phyloP scores from a whole-genome alignment of 2,888 invertebrate species.

The Microdon myrmicae region DNA sequence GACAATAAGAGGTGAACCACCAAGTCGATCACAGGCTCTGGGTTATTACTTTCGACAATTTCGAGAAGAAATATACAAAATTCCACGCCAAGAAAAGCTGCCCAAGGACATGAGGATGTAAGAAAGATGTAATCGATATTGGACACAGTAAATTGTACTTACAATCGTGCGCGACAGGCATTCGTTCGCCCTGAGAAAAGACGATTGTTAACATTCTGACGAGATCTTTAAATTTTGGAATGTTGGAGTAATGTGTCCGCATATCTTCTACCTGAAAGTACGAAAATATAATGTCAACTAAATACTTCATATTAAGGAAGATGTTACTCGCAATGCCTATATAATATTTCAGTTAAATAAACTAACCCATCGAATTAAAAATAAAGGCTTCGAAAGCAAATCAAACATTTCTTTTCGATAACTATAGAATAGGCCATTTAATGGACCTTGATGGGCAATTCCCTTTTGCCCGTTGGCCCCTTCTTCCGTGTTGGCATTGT shows the following conservation, averaged over 20 bases:
- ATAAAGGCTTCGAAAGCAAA: no score
- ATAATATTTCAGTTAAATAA: no score
- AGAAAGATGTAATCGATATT: not conserved
- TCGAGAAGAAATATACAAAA: slow-evolving; percentile 85
- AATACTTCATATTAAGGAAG: no score
- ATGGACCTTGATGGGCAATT: no score
- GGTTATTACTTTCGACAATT: slow-evolving; percentile 85
- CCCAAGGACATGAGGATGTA: slow-evolving; percentile 55
- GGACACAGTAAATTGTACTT: slow-evolving; percentile 55
- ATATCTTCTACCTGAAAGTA: slow-evolving; percentile 73
- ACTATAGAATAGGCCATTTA: no score
- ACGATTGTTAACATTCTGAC: slow-evolving; percentile 87
- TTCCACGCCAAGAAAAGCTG: slow-evolving; percentile 85
- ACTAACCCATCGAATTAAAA: no score
- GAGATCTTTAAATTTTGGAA: slow-evolving; percentile 83
- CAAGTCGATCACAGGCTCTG: slow-evolving; percentile 85
- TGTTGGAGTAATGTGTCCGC: slow-evolving; percentile 80
- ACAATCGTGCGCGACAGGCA: slow-evolving; percentile 92
- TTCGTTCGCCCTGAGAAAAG: slow-evolving; percentile 88
- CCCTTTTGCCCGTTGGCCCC: no score
- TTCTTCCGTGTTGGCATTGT: no score
- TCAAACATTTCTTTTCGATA: no score
- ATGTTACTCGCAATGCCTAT: no score
- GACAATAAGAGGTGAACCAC: slow-evolving; percentile 86
- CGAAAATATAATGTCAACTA: no score